Percentiles rank a stretch among this genome's conserved stretches.
Conservation (phyloP, 1,140 invertebrate genomes). For the Procambarus virginalis region DNA sequence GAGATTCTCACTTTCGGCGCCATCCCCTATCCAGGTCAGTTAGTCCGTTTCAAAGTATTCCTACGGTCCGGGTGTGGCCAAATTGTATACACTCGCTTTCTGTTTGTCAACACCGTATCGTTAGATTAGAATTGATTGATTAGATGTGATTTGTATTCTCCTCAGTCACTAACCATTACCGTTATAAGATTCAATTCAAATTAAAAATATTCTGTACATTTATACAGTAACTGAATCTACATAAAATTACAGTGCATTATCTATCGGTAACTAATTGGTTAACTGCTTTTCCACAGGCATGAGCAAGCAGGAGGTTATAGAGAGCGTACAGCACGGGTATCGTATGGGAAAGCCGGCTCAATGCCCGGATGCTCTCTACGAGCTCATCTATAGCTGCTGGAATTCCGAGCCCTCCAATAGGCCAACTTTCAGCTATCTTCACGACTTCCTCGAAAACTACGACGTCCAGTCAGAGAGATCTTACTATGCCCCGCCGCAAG, state of each 20-base stretch:
- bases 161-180: too few species aligned
- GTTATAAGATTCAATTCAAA: too few species aligned
- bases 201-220: too few species aligned
- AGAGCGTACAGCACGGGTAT: conserved; percentile 93
- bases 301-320: conserved; percentile 95
- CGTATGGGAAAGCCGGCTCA: conserved; percentile 81
- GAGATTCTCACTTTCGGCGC: conserved; percentile 94
- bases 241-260: too few species aligned
- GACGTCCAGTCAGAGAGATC: neutral
- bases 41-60: too few species aligned
- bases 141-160: neutral
- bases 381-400: conserved; percentile 94
- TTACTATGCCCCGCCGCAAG: neutral
- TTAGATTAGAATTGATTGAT: too few species aligned
- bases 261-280: too few species aligned
- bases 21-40: conserved; percentile 93
- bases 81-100: too few species aligned
- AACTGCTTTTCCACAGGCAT: conserved; percentile 78
- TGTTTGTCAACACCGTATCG: too few species aligned
- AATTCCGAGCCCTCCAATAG: conserved; percentile 92
- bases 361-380: conserved; percentile 85
- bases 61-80: too few species aligned
- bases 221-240: too few species aligned
- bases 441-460: conserved; percentile 96
- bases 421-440: conserved; percentile 98